phyloP scores from a whole-genome alignment of 1,140 invertebrate species.

The Hetaerina americana region DNA sequence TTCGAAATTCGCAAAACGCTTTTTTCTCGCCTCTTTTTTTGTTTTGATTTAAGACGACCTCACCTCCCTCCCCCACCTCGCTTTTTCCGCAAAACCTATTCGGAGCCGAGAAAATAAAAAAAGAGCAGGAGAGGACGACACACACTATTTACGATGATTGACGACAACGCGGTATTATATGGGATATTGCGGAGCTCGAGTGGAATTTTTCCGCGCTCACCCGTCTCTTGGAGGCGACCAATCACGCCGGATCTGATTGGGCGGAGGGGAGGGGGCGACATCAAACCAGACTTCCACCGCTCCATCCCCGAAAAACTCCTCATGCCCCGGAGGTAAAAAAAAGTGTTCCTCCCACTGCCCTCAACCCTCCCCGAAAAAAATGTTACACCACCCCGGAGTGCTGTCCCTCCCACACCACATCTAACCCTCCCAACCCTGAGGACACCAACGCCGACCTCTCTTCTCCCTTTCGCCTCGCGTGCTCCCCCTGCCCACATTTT shows the following conservation, averaged over 20 bases:
- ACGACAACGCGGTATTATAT: neutral
- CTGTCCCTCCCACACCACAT: neutral
- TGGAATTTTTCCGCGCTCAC: neutral
- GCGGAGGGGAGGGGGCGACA: neutral
- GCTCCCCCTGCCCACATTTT: too few relatives aligned
- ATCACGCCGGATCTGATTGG: neutral
- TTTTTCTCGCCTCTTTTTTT: neutral
- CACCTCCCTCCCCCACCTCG: too few relatives aligned
- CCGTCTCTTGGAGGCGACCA: neutral
- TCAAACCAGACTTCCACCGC: too few relatives aligned
- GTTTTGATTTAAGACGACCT: neutral
- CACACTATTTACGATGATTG: neutral
- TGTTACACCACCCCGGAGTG: too few relatives aligned
- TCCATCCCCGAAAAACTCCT: too few relatives aligned
- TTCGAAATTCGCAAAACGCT: neutral
- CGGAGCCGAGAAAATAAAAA: neutral
- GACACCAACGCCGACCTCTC: too few relatives aligned
- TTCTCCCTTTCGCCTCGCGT: too few relatives aligned
- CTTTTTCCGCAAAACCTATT: neutral
- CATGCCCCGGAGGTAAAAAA: too few relatives aligned
- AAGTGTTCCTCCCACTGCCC: too few relatives aligned
- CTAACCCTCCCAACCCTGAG: too few relatives aligned
- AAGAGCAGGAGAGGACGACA: neutral
- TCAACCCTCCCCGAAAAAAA: too few relatives aligned
- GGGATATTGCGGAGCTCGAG: neutral